Evolutionary conservation across 2,888 invertebrate species (phyloP), one percentile per base, ranked within the genome.

Genomic region (Laothoe populi): DNA sequence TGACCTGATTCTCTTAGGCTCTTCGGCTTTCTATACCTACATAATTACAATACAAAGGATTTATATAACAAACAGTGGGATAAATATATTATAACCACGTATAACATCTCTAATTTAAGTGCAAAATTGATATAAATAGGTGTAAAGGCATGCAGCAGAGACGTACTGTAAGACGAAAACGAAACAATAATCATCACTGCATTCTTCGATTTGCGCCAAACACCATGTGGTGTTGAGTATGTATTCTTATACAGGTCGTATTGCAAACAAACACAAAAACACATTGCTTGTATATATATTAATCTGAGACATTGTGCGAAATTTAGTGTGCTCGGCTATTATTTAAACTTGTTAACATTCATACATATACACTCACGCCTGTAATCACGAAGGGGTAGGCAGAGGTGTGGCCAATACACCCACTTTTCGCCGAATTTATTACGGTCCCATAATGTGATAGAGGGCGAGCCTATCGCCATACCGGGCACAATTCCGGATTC

Each of bases 1-100:
- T 68, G 68, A 69, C 70, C 68, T 58, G 60, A 24, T 69, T 70
- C 59, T 40, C 48, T 60, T 57, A 48, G 59, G 31, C 60, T 58
- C 45, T 62, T 60, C 53, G 57, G 64, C 64, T 63, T 67, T 61
- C 64, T 61, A 61, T 61, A 58, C n/a, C n/a, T n/a, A n/a, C 58
- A 48, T 60, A 57, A 46, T 46, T 61, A 53, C 57, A 35, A 48
- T 16, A 31, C 21, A 62, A 38, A 62, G 38, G 19, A 46, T 4
- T 16, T 19, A 23, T 44, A 44, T 31, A 42, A 19, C 2, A 8
- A 7, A 26, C 13, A 2, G 11, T 31, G 2, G 19, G 11, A 23
- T n/a, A 13, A 24, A 48, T 8, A 11, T 2, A 4, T 35, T 35
- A 35, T 10, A 11, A 23, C 23, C 21, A 46, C 23, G 23, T 13